Base-by-base conservation (phyloP, 2,113 vertebrate genomes). In the Oreochromis aureus region DNA sequence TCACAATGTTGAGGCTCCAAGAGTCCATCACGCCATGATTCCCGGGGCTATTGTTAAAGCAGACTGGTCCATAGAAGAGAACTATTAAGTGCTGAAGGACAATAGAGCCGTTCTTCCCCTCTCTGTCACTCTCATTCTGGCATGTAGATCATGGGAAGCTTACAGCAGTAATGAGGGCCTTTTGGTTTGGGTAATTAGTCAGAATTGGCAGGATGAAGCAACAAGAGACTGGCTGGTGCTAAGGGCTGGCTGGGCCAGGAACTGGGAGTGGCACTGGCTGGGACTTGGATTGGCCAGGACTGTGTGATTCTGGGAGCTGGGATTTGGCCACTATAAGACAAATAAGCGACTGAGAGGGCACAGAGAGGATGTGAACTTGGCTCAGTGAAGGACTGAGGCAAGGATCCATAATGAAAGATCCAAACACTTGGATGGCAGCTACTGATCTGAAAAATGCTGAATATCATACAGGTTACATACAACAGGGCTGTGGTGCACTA, bases 181-280 rank as follows among this genome's bases (percentile, higher is more conserved):
- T 94, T 94, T 92, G 89, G 93, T 93, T 93, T 85, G 88, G 93
- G 84, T 95, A 90, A 96, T 96, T 96, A 95, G 96, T 85, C 85
- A 93, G 87, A 87, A 90, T 91, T 94, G 95, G 95, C 94, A 95
- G 90, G 87, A 84, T 66, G 84, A 87, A 81, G 83, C 46, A 86
- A 87, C 81, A 71, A 82, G 80, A 86, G 84, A 81, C 30, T 54
- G 81, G 54, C 51, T 80, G 81, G 81, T 30, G 63, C 27, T 46
- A 61, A 81, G 80, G 61, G 79, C 54, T 81, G 87, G 81, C 73
- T 90, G 90, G 84, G 56, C 84, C 82, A 71, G 81, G 82, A 71
- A 78, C 81, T 89, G 91, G 59, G 84, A 84, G 82, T 78, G 79
- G 55, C 7, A 53, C 55, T 82, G 32, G 78, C 56, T 85, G 83